These are phyloP conservation scores for Dicrostonyx torquatus DNA, from an alignment of 2,797 vertebrate species.

Conservation along the genomic window DNA sequence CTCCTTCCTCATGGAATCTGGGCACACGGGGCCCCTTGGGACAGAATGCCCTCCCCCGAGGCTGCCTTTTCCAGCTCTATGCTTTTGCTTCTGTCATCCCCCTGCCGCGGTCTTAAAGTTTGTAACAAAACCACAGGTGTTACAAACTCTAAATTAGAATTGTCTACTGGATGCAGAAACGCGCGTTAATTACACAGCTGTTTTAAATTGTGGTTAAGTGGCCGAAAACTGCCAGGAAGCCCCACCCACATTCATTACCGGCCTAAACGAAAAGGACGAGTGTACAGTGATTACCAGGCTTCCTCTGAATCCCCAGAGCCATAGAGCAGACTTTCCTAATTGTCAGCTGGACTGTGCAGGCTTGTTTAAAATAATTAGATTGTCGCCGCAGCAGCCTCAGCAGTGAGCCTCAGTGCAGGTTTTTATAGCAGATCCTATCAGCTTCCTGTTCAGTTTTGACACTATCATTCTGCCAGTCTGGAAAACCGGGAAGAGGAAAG, in stretches of 20 bases:
- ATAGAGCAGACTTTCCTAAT: conserved; percentile 86
- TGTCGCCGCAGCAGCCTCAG: conserved; percentile 67
- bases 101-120: neutral
- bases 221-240: conserved; percentile 79
- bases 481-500: conserved; percentile 78
- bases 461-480: conserved; percentile 86
- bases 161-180: conserved; percentile 72
- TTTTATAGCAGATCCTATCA: conserved; percentile 86
- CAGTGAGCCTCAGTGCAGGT: conserved; percentile 78
- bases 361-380: conserved; percentile 91
- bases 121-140: conserved; percentile 73
- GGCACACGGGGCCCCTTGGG: neutral
- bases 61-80: conserved; percentile 21
- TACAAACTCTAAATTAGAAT: conserved; percentile 66
- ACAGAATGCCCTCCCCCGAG: accelerated
- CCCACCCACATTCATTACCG: conserved; percentile 83
- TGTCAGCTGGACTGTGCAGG: conserved; percentile 87
- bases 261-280: conserved; percentile 82
- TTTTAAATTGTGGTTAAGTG: conserved; percentile 77
- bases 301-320: conserved; percentile 85
- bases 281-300: conserved; percentile 83
- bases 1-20: neutral
- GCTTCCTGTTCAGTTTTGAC: conserved; percentile 86
- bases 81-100: conserved; percentile 1
- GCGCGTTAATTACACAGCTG: conserved; percentile 78